Base-by-base conservation (phyloP, 1,140 invertebrate genomes). In the Lethrus apterus region DNA sequence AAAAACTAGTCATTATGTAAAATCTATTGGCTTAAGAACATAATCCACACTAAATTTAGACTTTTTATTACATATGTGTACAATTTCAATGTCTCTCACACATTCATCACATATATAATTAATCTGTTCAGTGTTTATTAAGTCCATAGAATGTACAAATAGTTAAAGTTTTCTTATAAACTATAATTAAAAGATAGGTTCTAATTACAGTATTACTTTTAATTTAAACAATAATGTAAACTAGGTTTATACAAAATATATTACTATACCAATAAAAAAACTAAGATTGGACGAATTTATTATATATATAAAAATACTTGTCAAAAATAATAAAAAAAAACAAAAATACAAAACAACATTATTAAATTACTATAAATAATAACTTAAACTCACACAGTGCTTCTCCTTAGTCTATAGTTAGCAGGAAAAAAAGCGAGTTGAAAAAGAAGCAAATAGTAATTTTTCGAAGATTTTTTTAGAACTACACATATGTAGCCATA, bases 401-500 rank as follows among this genome's bases (percentile, higher is more conserved):
- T 33, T 33, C 26, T 23, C 17, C 26, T 11, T 34, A 21, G 32
- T 32, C 35, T 4, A 11, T 9, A 32, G 17, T 23, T 20, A 26
- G 14, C n/a, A 19, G 1, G 5, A 42, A 26, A 30, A 13, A n/a
- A 23, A 33, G 14, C 7, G 13, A 11, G 13, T 5, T 13, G 7
- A 33, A 33, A 15, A 33, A 33, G 10, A 33, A 5, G 5, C 7
- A 14, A 33, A 4, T 33, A 33, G 13, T 13, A 4, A 7, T 4
- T 8, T 8, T 33, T 33, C 31, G 5, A 10, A 10, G 4, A 10
- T 13, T 33, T 33, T 33, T 33, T 69, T 74, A 7, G 5, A 26
- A 26, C n/a, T n/a, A 26, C n/a, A 81, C 78, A 58, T 80, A 81
- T 43, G 78, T 81, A 56, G 79, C 78, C 66, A 78, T 74, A 52